phyloP scores from a whole-genome alignment of 2,797 vertebrate genomes.

The Sphenopsis melanotis region DNA sequence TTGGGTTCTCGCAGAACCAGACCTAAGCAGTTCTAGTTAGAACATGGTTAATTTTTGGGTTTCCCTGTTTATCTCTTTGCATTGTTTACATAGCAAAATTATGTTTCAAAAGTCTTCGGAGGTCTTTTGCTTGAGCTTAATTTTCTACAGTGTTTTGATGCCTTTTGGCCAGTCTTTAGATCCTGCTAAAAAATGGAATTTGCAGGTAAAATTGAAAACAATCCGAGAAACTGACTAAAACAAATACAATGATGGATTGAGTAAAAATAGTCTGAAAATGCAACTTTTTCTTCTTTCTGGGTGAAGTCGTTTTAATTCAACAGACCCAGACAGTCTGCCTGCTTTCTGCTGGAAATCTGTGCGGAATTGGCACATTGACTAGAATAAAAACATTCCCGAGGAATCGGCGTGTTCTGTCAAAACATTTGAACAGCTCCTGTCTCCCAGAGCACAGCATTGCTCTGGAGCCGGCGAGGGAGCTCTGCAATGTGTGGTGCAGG shows the following conservation, averaged over 20 bases:
- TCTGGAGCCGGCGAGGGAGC: background rate
- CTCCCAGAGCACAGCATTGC: background rate
- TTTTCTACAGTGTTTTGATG: background rate
- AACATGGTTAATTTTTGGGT: background rate
- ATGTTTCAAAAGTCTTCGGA: background rate
- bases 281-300: background rate
- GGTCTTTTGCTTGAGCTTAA: background rate
- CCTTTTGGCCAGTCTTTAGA: background rate
- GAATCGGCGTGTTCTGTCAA: conserved; percentile 54
- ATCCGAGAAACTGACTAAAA: background rate
- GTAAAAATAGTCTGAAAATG: background rate
- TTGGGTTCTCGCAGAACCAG: background rate
- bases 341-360: conserved; percentile 57
- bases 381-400: conserved; percentile 63
- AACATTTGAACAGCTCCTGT: conserved; percentile 58
- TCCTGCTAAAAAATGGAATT: background rate
- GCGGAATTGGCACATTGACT: conserved; percentile 36
- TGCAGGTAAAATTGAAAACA: conserved; percentile 4
- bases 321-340: conserved; percentile 50
- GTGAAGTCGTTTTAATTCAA: background rate
- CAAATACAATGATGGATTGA: background rate
- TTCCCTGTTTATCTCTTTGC: background rate
- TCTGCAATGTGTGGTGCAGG: accelerated
- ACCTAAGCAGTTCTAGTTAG: background rate
- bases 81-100: background rate